These are phyloP conservation scores for Sinosuthora webbiana DNA, from an alignment of 2,113 vertebrate species.

Conservation along the genomic window DNA sequence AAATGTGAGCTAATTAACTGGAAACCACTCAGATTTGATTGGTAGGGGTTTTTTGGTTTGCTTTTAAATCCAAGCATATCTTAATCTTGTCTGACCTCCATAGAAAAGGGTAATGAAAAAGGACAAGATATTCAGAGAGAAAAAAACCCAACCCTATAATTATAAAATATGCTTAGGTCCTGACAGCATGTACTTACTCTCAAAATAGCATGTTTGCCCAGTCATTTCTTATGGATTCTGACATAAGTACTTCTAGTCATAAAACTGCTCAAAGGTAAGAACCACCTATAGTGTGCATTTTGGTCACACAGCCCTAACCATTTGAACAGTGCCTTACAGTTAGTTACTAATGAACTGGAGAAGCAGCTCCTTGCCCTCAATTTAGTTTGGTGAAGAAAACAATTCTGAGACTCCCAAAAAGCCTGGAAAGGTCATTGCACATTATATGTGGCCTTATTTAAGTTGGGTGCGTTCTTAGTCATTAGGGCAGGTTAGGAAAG, in stretches of 20 bases:
- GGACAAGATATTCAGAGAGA: background rate
- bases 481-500: background rate
- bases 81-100: background rate
- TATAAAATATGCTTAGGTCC: background rate
- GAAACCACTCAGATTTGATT: conserved; percentile 28
- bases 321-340: background rate
- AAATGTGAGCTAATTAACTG: conserved; percentile 19
- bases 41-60: background rate
- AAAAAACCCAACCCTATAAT: background rate
- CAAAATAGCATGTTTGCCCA: background rate
- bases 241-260: background rate
- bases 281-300: background rate
- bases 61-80: background rate
- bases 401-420: background rate
- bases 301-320: background rate
- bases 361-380: background rate
- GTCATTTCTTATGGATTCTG: background rate
- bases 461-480: background rate
- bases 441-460: rapidly evolving
- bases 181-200: background rate
- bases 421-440: rapidly evolving
- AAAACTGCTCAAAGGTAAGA: background rate
- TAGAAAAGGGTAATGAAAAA: background rate
- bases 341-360: background rate
- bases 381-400: background rate